phyloP scores from a whole-genome alignment of 2,888 invertebrate genomes.

The Drosophila macrospina region DNA sequence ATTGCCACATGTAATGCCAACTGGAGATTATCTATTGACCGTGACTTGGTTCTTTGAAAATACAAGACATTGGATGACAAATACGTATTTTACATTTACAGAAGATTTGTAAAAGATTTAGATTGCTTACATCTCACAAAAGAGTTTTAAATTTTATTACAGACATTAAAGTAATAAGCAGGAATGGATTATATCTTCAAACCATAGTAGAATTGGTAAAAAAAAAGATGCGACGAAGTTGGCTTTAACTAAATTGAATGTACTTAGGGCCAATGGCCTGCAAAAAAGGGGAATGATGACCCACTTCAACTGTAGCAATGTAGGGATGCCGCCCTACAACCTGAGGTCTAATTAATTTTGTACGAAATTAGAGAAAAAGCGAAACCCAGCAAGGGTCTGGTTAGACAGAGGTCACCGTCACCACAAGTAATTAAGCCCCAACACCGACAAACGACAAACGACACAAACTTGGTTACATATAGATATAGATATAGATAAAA shows the following conservation, averaged over 20 bases:
- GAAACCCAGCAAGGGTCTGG: constrained; percentile 56
- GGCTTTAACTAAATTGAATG: constrained; percentile 10
- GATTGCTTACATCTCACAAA: no score
- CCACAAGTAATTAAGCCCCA: constrained; percentile 61
- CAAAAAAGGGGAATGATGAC: constrained; percentile 45
- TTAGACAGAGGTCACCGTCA: constrained; percentile 56
- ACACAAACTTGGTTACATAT: constrained; percentile 17
- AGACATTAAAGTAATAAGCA: background rate
- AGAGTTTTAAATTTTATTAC: no score
- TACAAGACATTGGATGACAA: no score
- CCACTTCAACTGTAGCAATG: constrained; percentile 35
- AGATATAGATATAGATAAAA: constrained; percentile 23
- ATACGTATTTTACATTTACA: no score
- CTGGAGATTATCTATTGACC: no score
- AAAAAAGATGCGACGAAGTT: constrained; percentile 1
- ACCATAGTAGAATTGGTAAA: constrained; percentile 9
- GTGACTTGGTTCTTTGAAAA: no score
- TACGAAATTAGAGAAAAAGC: constrained; percentile 60
- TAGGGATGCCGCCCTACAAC: constrained; percentile 16
- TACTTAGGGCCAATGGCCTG: constrained; percentile 26
- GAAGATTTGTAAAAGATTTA: no score
- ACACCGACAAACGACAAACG: constrained; percentile 32
- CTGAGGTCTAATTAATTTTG: constrained; percentile 62
- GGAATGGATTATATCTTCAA: constrained; percentile 7
- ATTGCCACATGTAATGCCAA: no score